Evolutionary conservation across 2,888 invertebrate genomes (phyloP).

Genomic region (Drosophila austrosaltans): DNA sequence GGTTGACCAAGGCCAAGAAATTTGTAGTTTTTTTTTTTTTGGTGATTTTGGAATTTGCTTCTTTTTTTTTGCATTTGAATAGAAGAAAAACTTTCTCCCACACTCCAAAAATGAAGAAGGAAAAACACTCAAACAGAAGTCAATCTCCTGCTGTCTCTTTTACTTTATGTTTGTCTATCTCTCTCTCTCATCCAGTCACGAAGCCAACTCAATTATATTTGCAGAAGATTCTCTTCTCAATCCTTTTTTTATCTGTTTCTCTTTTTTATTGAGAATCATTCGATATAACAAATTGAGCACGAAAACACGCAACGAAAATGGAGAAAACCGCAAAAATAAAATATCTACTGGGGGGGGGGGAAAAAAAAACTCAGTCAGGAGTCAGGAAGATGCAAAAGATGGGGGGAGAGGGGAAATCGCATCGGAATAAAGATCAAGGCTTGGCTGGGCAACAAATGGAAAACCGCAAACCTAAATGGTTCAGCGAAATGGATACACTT

Average conservation of each 20-base stretch:
- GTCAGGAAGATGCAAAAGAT: constrained; percentile 24
- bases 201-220: constrained; percentile 59
- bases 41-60: constrained; percentile 13
- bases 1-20: constrained; percentile 11
- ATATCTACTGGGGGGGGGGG: neutral
- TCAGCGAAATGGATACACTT: constrained; percentile 7
- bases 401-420: constrained; percentile 20
- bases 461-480: constrained; percentile 8
- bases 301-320: constrained; percentile 68
- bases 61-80: constrained; percentile 1
- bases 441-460: constrained; percentile 23
- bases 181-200: neutral
- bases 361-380: constrained; percentile 20
- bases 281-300: constrained; percentile 77
- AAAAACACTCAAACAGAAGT: constrained; percentile 20
- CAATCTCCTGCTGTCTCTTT: neutral
- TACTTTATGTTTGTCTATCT: neutral
- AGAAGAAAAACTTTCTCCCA: constrained; percentile 38
- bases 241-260: neutral
- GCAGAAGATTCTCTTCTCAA: constrained; percentile 54
- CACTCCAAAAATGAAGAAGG: constrained; percentile 51
- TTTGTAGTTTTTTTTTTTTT: constrained; percentile 27
- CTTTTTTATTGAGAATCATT: constrained; percentile 68
- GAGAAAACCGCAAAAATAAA: constrained; percentile 60
- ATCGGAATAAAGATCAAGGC: constrained; percentile 9